A percentile compares a stretch with the other conserved stretches of the same genome.
Conservation (phyloP, 2,888 invertebrate genomes). For the Euproctis similis region DNA sequence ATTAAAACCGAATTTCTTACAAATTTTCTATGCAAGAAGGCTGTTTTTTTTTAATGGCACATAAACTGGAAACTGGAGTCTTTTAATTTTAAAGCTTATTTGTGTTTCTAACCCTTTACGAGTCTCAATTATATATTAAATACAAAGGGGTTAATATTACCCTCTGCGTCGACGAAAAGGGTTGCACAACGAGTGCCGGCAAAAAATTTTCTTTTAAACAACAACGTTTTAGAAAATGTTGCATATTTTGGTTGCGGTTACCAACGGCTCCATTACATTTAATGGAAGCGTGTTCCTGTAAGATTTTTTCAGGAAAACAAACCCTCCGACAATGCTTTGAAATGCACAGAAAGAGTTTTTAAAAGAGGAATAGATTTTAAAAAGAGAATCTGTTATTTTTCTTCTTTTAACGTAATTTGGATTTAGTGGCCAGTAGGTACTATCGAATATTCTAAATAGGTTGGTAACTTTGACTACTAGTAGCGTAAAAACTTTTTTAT, state of each 20-base stretch:
- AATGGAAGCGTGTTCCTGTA: neutral
- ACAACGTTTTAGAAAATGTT: conserved; percentile 5
- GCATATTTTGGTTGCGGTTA: conserved; percentile 1
- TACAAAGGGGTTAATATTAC: no score
- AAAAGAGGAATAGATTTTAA: no score
- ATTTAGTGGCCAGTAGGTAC: no score
- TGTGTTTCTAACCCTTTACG: conserved; percentile 16
- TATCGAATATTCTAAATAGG: no score
- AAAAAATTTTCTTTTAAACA: conserved; percentile 6
- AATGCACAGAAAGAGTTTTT: no score
- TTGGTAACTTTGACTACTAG: no score
- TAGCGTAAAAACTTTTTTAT: no score
- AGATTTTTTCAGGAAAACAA: neutral
- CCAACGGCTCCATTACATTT: conserved; percentile 1
- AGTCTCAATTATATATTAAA: conserved; percentile 28
- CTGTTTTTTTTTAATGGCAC: conserved; percentile 13
- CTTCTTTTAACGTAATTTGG: no score
- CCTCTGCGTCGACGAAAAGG: conserved; percentile 6
- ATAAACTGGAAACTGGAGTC: conserved; percentile 18
- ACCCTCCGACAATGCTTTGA: no score
- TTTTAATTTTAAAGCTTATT: conserved; percentile 27
- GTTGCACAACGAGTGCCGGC: conserved; percentile 4
- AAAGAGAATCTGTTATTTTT: no score
- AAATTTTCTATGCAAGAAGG: conserved; percentile 17
- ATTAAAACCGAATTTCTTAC: neutral